Evolutionary conservation across 1,140 invertebrate genomes (phyloP).

Genomic region (Eupeodes corollae): DNA sequence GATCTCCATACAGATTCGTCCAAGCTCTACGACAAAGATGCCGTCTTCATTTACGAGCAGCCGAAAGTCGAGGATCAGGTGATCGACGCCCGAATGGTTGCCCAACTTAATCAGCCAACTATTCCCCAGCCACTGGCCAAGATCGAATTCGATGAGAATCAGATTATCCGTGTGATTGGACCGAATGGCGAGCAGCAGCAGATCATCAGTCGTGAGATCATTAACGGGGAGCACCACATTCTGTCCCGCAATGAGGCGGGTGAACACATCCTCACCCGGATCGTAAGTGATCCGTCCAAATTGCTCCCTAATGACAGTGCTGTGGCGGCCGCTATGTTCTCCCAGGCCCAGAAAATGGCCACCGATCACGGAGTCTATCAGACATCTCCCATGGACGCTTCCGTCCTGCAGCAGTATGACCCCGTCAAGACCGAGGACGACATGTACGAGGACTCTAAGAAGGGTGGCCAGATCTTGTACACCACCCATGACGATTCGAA

Average conservation of each 20-base stretch:
- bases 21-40: conserved; percentile 33
- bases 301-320: conserved; percentile 34
- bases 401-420: conserved; percentile 29
- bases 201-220: conserved; percentile 37
- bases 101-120: neutral
- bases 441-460: conserved; percentile 34
- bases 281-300: conserved; percentile 35
- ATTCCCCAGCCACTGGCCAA: conserved; percentile 34
- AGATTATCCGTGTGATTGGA: conserved; percentile 33
- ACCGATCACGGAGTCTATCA: conserved; percentile 32
- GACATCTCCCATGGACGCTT: conserved; percentile 31
- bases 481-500: conserved; percentile 37
- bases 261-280: conserved; percentile 36
- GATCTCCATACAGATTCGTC: conserved; percentile 46
- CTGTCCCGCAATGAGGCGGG: conserved; percentile 35
- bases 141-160: conserved; percentile 36
- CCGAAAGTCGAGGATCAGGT: conserved; percentile 34
- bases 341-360: conserved; percentile 31
- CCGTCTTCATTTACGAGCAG: conserved; percentile 35
- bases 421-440: conserved; percentile 33
- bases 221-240: conserved; percentile 37
- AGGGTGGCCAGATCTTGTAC: conserved; percentile 34
- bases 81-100: conserved; percentile 30
- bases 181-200: conserved; percentile 36
- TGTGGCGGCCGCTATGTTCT: conserved; percentile 34